Percentiles rank a stretch among this genome's conserved stretches.
phyloP scores from a whole-genome alignment of 2,888 invertebrate species.

The Hybos culiciformis region DNA sequence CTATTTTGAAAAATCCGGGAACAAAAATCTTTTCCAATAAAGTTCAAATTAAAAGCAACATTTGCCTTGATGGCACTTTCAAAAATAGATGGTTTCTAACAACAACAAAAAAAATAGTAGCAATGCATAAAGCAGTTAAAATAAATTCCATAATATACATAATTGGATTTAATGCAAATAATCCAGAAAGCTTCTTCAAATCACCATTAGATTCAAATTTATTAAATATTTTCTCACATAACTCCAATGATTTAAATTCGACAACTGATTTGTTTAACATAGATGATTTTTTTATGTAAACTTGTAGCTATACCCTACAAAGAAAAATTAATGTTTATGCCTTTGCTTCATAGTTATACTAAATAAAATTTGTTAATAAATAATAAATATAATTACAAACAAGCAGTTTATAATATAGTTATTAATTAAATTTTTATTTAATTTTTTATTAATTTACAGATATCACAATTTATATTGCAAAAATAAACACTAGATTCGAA shows the following conservation, averaged over 20 bases:
- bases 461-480: too few relatives aligned
- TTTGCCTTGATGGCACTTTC: constrained; percentile 7
- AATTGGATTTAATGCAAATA: constrained; percentile 8
- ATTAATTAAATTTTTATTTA: too few relatives aligned
- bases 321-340: not conserved
- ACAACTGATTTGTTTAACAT: constrained; percentile 6
- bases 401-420: too few relatives aligned
- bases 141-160: constrained; percentile 7
- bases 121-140: constrained; percentile 8
- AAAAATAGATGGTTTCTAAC: constrained; percentile 18
- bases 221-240: constrained; percentile 12
- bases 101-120: constrained; percentile 9
- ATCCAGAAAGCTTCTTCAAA: constrained; percentile 11
- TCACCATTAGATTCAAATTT: constrained; percentile 10
- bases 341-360: constrained; percentile 2
- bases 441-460: too few relatives aligned
- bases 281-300: constrained; percentile 10
- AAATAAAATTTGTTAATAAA: too few relatives aligned
- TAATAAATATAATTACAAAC: too few relatives aligned
- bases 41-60: constrained; percentile 3
- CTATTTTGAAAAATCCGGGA: too few relatives aligned
- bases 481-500: too few relatives aligned
- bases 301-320: not conserved
- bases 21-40: not conserved
- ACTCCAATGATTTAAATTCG: not conserved